These are phyloP conservation scores for Rynchops niger DNA, from an alignment of 2,113 vertebrate species.

Conservation along the genomic window DNA sequence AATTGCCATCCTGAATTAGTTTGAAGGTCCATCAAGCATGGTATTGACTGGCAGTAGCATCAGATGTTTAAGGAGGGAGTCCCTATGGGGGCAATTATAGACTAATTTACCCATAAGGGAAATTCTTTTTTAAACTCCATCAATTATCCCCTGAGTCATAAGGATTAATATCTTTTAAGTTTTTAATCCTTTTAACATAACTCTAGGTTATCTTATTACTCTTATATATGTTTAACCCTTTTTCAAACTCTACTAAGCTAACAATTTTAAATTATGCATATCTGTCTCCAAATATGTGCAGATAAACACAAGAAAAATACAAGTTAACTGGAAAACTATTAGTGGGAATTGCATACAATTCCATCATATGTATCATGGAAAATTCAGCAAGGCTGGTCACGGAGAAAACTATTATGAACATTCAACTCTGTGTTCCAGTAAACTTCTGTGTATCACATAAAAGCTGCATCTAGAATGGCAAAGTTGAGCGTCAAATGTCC, in stretches of 20 bases:
- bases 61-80: slow-evolving; percentile 25
- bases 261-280: not conserved
- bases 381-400: not conserved
- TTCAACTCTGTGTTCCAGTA: not conserved
- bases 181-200: slow-evolving; percentile 53
- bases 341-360: not conserved
- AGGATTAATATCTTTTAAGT: slow-evolving; percentile 7
- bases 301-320: not conserved
- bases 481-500: not conserved
- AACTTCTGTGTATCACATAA: not conserved
- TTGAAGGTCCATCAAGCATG: not conserved
- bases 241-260: not conserved
- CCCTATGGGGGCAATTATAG: slow-evolving; percentile 48
- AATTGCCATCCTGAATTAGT: not conserved
- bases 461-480: not conserved
- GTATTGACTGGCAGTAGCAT: slow-evolving; percentile 32
- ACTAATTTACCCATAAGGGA: slow-evolving; percentile 45
- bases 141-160: slow-evolving; percentile 28
- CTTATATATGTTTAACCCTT: slow-evolving; percentile 19
- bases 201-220: slow-evolving; percentile 17
- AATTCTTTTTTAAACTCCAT: slow-evolving; percentile 47
- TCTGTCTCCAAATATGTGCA: not conserved
- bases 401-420: not conserved
- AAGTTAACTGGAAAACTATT: not conserved
- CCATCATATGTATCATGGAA: not conserved